phyloP scores from a whole-genome alignment of 1,140 invertebrate species.

The Periplaneta americana region DNA sequence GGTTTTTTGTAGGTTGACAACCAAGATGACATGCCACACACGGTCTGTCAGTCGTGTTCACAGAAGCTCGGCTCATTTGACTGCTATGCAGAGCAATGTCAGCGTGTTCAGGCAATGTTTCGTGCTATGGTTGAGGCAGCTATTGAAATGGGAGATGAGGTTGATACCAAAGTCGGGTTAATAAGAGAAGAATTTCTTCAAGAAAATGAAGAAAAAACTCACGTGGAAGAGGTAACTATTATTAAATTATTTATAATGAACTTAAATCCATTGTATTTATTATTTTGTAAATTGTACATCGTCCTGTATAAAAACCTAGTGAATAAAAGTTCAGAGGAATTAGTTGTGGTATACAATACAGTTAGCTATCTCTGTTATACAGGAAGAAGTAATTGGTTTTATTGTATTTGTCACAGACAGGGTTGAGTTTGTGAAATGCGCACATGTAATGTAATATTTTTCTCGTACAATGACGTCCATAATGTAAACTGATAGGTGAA shows the following conservation, averaged over 20 bases:
- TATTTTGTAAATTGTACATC: background rate
- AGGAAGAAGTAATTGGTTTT: too few species aligned
- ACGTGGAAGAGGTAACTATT: background rate
- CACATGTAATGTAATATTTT: too few species aligned
- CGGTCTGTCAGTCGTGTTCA: constrained; percentile 3
- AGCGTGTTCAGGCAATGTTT: constrained; percentile 11
- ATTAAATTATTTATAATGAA: background rate
- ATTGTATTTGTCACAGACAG: too few species aligned
- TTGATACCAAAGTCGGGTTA: constrained; percentile 3
- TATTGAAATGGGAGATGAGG: background rate
- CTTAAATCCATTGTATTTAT: background rate
- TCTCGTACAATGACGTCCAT: too few species aligned
- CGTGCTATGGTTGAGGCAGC: constrained; percentile 6
- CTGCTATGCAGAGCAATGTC: constrained; percentile 11
- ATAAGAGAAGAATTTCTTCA: constrained; percentile 10
- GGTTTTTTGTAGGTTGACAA: constrained; percentile 5
- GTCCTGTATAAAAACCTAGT: too few species aligned
- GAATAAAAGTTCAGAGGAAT: too few species aligned
- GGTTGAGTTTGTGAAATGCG: too few species aligned
- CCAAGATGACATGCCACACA: constrained; percentile 9
- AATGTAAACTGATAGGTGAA: too few species aligned
- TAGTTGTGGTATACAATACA: too few species aligned
- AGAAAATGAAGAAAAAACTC: background rate
- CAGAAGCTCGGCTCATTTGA: constrained; percentile 6
- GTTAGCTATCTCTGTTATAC: too few species aligned